Base-by-base conservation (phyloP, 2,888 invertebrate species). In the Rhopalosiphum nymphaeae region DNA sequence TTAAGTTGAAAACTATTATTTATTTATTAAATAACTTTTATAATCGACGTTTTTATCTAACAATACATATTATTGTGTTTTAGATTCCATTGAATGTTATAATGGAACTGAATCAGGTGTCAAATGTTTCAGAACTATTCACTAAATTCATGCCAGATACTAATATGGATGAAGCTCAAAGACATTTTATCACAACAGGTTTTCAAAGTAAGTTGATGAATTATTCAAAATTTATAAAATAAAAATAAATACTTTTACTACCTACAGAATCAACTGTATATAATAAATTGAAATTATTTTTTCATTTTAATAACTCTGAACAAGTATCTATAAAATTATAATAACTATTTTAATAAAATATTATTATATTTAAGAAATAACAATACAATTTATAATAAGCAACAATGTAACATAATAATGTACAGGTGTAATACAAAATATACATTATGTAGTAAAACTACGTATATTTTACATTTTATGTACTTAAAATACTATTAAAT, bases 51-150 rank as follows among this genome's bases (percentile, higher is more conserved):
- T 36, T 36, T 78, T 78, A 36, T 3, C 5, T 7, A 36, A 78
- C 36, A 78, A 36, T 42, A 78, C n/a, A 67, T 91, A 84, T 57
- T 44, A 84, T 57, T 44, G 86, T 88, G 36, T 95, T 95, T 13
- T 93, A 95, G 95, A 95, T 95, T 61, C 95, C 95, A 16, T 91
- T 95, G 88, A 95, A 95, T 89, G 91, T 95, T 36, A 94, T 95
- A 44, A 29, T 94, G 56, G 87, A 94, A 91, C 91, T 95, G 67
- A 95, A 95, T 91, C 92, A 94, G 49, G 93, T 95, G 42, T 88
- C 89, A 86, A 95, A 95, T 67, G 88, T 95, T 61, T 91, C 94
- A 53, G 94, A 95, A 16, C 88, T 95, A 11, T 95, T 95, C n/a
- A 49, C 92, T 16, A 94, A 95, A 61, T 95, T 94, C 46, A 91